These are phyloP conservation scores for Yoshiicerus persimilis DNA, from an alignment of 1,140 invertebrate species.

Conservation along the genomic window DNA sequence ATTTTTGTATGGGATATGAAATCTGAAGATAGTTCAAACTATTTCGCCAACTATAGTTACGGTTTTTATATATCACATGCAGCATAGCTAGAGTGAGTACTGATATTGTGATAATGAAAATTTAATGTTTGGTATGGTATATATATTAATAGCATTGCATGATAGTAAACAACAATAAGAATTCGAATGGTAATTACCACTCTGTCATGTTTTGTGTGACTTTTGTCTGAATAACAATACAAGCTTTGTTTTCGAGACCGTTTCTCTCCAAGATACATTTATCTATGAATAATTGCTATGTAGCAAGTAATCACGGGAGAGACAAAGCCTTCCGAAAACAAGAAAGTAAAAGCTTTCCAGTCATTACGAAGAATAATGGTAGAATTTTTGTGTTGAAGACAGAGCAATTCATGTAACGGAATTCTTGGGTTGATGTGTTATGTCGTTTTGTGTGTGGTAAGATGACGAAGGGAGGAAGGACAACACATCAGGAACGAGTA, in stretches of 20 bases:
- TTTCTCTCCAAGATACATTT: neutral
- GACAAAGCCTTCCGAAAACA: neutral
- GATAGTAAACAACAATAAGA: neutral
- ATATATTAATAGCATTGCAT: neutral
- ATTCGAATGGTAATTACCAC: neutral
- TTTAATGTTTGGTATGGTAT: too few species aligned
- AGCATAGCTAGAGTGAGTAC: neutral
- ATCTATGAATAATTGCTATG: neutral
- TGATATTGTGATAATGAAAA: too few species aligned
- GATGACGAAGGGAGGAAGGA: slow-evolving; percentile 1
- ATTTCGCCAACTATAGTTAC: neutral
- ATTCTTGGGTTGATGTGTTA: neutral
- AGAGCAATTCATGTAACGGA: neutral
- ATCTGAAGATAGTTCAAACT: neutral
- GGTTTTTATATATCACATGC: neutral
- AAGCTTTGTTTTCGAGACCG: neutral
- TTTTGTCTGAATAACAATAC: neutral
- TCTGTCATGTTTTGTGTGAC: neutral
- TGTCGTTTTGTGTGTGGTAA: neutral
- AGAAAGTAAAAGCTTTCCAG: slow-evolving; percentile 5
- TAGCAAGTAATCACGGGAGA: neutral
- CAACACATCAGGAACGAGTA: neutral
- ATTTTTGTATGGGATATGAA: neutral
- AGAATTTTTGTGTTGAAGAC: neutral
- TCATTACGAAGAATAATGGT: neutral